Conservation (phyloP, 1,140 invertebrate species). For the Drosophila serrata region DNA sequence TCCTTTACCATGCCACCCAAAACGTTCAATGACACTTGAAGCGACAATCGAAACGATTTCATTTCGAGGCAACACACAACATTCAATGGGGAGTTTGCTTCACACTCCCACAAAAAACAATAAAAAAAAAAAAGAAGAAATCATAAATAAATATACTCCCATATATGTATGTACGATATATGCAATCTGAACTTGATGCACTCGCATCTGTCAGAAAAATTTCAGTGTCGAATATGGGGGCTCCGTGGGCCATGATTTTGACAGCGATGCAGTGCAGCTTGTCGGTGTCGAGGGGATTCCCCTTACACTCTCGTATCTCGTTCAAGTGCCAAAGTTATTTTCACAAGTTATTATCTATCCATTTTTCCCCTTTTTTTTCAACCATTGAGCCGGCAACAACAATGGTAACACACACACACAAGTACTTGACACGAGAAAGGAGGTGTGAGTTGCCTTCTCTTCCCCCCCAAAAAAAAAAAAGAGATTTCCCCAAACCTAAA, state of each 20-base stretch:
- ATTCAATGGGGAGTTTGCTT: conserved; percentile 50
- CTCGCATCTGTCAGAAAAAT: conserved; percentile 74
- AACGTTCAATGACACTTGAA: conserved; percentile 66
- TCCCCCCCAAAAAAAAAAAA: no score
- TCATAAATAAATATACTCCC: not conserved
- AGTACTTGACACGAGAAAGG: conserved; percentile 37
- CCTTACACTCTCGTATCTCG: conserved; percentile 13
- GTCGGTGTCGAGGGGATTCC: conserved; percentile 26
- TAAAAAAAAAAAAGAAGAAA: not conserved
- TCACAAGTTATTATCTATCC: conserved; percentile 83
- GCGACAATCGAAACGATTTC: conserved; percentile 76
- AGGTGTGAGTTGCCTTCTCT: conserved; percentile 13
- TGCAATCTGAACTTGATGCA: conserved; percentile 64
- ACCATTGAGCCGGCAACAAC: conserved; percentile 69
- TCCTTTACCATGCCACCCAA: conserved; percentile 29
- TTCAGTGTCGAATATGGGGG: conserved; percentile 73
- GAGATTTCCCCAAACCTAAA: not conserved
- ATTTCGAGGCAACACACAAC: conserved; percentile 56
- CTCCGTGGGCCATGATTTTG: conserved; percentile 64
- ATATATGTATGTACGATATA: conserved; percentile 8
- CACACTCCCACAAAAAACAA: conserved; percentile 25
- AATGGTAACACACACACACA: conserved; percentile 58
- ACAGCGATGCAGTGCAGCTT: conserved; percentile 42
- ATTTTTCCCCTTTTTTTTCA: conserved; percentile 56
- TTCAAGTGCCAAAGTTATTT: conserved; percentile 81